phyloP scores from a whole-genome alignment of 2,113 vertebrate species.

The Protomyctophum bolini region DNA sequence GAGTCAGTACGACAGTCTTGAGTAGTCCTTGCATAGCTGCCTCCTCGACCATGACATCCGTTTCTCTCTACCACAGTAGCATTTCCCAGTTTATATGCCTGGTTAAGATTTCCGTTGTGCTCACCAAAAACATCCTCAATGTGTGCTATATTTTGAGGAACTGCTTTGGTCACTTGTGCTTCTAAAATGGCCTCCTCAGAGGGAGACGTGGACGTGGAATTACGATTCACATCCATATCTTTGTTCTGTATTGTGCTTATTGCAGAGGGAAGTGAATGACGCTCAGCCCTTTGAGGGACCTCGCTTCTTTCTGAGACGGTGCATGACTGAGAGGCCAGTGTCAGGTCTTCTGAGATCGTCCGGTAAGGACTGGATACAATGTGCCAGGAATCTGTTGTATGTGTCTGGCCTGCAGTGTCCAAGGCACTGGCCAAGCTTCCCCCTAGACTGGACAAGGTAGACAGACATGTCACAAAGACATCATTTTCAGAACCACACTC shows the following conservation, averaged over 20 bases:
- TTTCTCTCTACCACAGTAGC: neutral
- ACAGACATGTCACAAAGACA: conserved; percentile 74
- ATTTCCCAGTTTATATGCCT: conserved; percentile 28
- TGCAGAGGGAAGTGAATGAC: conserved; percentile 3
- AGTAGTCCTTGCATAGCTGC: neutral
- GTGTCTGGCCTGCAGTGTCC: conserved; percentile 55
- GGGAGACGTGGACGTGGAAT: conserved; percentile 46
- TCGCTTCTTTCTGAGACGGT: conserved; percentile 51
- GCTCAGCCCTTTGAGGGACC: conserved; percentile 17
- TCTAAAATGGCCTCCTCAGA: conserved; percentile 45
- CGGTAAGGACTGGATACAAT: conserved; percentile 55
- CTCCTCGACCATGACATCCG: conserved; percentile 7
- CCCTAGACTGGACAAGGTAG: conserved; percentile 65
- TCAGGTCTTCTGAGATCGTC: conserved; percentile 72
- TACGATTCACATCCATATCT: conserved; percentile 71
- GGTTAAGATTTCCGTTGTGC: conserved; percentile 48
- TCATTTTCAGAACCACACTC: conserved; percentile 76
- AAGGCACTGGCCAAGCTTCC: conserved; percentile 61
- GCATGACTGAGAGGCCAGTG: conserved; percentile 63
- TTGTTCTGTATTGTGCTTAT: conserved; percentile 58
- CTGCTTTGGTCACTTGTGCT: conserved; percentile 49
- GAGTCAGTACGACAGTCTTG: neutral
- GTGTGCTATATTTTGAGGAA: conserved; percentile 32
- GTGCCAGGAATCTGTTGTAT: conserved; percentile 65
- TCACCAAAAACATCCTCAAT: conserved; percentile 32